Evolutionary conservation across 2,113 vertebrate species (phyloP), one percentile per base, ranked within the genome.

Genomic region (Microtus pennsylvanicus): DNA sequence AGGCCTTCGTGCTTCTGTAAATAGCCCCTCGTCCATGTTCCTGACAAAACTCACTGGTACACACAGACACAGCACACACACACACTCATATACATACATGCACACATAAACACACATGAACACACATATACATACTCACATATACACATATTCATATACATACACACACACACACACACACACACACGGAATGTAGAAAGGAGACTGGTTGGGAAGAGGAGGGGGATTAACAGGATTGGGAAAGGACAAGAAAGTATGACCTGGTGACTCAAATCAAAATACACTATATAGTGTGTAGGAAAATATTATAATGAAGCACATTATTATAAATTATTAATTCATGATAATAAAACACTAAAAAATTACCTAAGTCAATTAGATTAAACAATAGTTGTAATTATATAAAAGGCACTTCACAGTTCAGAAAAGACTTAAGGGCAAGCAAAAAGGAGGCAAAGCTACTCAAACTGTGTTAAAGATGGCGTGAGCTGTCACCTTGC

Each of bases 331-430:
- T 26, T 70, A 35, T 70, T 70, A 70, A 70, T 67, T 9, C 9
- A 87, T n/a, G 45, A 12, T 87, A 50, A 69, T 75, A 12, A 50
- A 69, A 67, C 47, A 78, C 17, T 33, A 35, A 67, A 67, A 97
- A 94, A 65, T 52, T 75, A 83, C 80, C 75, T 55, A n/a, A 90
- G 78, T 91, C 80, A 69, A 94, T 97, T 97, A 97, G 93, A 96
- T 97, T 33, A 93, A 93, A 76, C 82, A 93, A 96, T 91, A 95
- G 24, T 12, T 65, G 26, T 65, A 95, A 93, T 90, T 28, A 77
- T 82, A 93, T 11, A 52, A 90, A 93, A 89, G 55, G 47, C 35
- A 75, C 1, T 72, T 94, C 88, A 78, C 95, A 69, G 70, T 61
- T 7, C 10, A 16, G 0, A 0, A 94, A 96, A 95, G 72, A 93